These are phyloP conservation scores for Porites cylindrica DNA, from an alignment of 92 coral and sea anemone species.

Conservation along the genomic window DNA sequence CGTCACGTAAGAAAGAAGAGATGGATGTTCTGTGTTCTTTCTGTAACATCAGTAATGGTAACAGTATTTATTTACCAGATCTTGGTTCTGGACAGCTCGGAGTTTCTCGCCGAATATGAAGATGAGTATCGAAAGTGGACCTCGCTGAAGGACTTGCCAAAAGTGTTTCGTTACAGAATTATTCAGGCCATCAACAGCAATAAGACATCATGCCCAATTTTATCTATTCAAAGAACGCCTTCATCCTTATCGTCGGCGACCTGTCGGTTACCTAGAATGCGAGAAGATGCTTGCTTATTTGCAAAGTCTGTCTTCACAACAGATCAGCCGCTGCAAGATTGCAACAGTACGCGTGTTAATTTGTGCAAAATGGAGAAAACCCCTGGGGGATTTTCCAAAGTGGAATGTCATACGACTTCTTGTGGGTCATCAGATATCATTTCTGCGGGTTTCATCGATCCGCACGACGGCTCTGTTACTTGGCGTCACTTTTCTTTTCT, in stretches of 20 bases:
- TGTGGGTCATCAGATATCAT: slow-evolving; percentile 51
- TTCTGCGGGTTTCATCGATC: slow-evolving; percentile 52
- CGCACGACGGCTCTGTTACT: slow-evolving; percentile 39
- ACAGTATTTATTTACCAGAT: slow-evolving; percentile 34
- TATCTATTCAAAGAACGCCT: slow-evolving; percentile 21
- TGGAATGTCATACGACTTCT: slow-evolving; percentile 53
- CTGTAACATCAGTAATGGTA: slow-evolving; percentile 11
- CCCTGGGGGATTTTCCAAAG: not conserved
- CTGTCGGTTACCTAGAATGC: slow-evolving; percentile 40
- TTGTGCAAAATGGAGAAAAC: slow-evolving; percentile 37
- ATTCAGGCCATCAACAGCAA: not conserved
- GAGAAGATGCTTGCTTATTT: slow-evolving; percentile 40
- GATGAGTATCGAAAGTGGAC: slow-evolving; percentile 20
- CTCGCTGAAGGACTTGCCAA: slow-evolving; percentile 25
- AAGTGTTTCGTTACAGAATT: slow-evolving; percentile 10
- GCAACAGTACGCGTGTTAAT: slow-evolving; percentile 33
- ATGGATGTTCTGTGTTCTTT: slow-evolving; percentile 5
- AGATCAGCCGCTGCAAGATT: slow-evolving; percentile 1
- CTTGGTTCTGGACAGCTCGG: slow-evolving; percentile 41
- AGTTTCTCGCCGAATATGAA: slow-evolving; percentile 1
- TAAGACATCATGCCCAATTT: slow-evolving; percentile 24
- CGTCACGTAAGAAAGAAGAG: slow-evolving; percentile 20
- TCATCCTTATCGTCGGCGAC: not conserved
- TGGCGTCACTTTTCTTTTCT: slow-evolving; percentile 54
- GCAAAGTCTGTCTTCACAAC: slow-evolving; percentile 30